Evolutionary conservation across 1,140 invertebrate genomes (phyloP).

Genomic region (Drosophila sproati): DNA sequence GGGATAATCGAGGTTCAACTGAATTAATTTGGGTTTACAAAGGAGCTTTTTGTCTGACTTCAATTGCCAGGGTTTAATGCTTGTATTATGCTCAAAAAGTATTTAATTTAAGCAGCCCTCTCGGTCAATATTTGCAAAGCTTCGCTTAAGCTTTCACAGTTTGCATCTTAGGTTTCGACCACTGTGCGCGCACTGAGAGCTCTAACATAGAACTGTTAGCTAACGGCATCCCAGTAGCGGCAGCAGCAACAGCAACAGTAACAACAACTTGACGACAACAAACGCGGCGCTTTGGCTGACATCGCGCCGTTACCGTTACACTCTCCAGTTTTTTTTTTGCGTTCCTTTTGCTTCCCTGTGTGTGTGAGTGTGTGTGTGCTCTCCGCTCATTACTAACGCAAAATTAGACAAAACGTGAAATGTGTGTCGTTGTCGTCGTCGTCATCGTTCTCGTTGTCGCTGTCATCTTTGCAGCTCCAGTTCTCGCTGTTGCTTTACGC

Average conservation of each 20-base stretch:
- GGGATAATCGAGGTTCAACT: too few relatives aligned
- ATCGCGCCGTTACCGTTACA: slow-evolving; percentile 22
- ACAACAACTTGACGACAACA: slow-evolving; percentile 30
- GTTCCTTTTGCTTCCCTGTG: slow-evolving; percentile 3
- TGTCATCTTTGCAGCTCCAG: slow-evolving; percentile 18
- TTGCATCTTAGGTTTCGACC: not conserved
- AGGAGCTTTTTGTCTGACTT: too few relatives aligned
- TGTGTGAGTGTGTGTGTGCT: slow-evolving; percentile 18
- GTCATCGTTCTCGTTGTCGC: slow-evolving; percentile 15
- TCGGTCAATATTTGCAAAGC: not conserved
- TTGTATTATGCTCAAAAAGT: too few relatives aligned
- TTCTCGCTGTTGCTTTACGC: slow-evolving; percentile 38
- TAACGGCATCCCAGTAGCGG: slow-evolving; percentile 4
- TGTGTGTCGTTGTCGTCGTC: slow-evolving; percentile 39
- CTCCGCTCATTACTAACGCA: slow-evolving; percentile 43
- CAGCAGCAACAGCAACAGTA: slow-evolving; percentile 21
- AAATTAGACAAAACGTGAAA: slow-evolving; percentile 54
- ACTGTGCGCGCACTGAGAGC: slow-evolving; percentile 30
- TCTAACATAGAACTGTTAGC: slow-evolving; percentile 7
- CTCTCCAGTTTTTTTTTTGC: slow-evolving; percentile 34
- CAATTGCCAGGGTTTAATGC: too few relatives aligned
- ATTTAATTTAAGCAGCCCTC: too few relatives aligned
- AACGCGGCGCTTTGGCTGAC: slow-evolving; percentile 41
- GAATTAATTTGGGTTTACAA: too few relatives aligned
- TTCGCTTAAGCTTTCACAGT: not conserved